phyloP scores from a whole-genome alignment of 2,888 invertebrate genomes.

The Idaea straminata region DNA sequence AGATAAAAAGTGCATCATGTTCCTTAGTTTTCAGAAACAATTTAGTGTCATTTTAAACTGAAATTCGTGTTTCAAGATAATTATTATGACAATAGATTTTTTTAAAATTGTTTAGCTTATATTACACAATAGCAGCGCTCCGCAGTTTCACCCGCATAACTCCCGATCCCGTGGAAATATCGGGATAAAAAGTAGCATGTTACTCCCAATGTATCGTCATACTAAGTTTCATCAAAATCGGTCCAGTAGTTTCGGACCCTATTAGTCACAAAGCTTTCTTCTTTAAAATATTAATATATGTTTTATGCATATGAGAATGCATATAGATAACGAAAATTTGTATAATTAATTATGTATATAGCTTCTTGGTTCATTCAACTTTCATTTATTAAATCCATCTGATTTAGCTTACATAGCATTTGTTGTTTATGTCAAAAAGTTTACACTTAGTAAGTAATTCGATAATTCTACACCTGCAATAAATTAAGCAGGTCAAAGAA shows the following conservation, averaged over 20 bases:
- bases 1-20: not conserved
- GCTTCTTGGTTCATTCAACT: not conserved
- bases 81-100: too few relatives aligned
- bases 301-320: too few relatives aligned
- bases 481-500: slow-evolving; percentile 15
- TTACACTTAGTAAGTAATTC: slow-evolving; percentile 30
- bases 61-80: not conserved
- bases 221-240: too few relatives aligned
- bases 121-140: too few relatives aligned
- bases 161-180: too few relatives aligned
- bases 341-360: not conserved
- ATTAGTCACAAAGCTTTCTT: too few relatives aligned
- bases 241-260: too few relatives aligned
- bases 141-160: too few relatives aligned
- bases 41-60: not conserved
- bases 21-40: not conserved
- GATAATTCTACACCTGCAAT: slow-evolving; percentile 31
- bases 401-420: not conserved
- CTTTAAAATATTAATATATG: too few relatives aligned
- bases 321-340: not conserved
- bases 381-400: not conserved
- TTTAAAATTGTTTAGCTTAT: too few relatives aligned
- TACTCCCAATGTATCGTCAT: too few relatives aligned
- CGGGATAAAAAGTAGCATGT: too few relatives aligned
- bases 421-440: slow-evolving; percentile 29